Conservation (phyloP, 2,113 vertebrate species). For the Antechinus stuartii region DNA sequence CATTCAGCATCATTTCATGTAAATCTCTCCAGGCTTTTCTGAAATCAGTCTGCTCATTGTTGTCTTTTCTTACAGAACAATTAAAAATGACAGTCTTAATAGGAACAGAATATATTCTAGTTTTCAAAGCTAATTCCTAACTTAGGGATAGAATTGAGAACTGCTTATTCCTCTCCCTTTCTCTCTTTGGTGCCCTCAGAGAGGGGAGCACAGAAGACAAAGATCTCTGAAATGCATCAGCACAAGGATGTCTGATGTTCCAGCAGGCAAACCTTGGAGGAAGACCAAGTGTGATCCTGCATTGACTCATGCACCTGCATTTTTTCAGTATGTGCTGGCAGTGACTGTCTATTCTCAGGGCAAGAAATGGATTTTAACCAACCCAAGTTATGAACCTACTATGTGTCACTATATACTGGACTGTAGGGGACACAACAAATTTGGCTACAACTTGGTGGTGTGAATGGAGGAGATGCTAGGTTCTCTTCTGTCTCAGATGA, state of each 20-base stretch:
- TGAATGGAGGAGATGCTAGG: too few species aligned
- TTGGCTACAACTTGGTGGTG: background rate
- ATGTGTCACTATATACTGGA: background rate
- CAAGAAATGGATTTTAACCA: background rate
- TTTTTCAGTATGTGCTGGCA: background rate
- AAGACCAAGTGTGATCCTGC: background rate
- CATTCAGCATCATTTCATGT: too few species aligned
- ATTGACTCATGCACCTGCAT: too few species aligned
- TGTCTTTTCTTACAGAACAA: too few species aligned
- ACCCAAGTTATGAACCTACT: background rate
- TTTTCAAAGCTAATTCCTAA: background rate
- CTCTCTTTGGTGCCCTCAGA: slow-evolving; percentile 1
- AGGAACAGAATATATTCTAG: background rate
- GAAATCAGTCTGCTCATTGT: too few species aligned
- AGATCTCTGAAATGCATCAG: background rate
- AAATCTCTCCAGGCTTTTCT: too few species aligned
- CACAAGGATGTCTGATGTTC: background rate
- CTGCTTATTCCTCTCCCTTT: background rate
- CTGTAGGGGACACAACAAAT: background rate
- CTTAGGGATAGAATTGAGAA: background rate
- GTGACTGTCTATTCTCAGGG: too few species aligned
- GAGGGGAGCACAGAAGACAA: background rate
- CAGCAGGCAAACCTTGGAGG: background rate
- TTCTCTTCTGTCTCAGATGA: too few species aligned
- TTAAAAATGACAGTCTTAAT: background rate